phyloP scores from a whole-genome alignment of 2,113 vertebrate species.

The Choloepus hoffmanni region DNA sequence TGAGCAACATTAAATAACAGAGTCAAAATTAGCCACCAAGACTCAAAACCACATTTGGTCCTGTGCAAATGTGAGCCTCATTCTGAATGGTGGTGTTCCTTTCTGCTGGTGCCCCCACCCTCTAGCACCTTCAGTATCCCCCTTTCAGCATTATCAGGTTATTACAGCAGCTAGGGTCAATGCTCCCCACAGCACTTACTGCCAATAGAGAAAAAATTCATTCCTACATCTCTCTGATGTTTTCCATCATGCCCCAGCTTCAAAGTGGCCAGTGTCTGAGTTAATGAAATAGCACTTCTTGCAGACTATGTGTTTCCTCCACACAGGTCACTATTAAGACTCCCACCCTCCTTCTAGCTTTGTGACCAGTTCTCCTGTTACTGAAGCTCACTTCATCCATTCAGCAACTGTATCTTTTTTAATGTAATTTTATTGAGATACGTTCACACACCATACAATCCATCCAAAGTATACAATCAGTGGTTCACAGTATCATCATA shows the following conservation, averaged over 20 bases:
- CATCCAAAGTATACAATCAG: too few relatives aligned
- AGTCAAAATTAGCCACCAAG: conserved; percentile 42
- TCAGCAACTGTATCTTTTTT: neutral
- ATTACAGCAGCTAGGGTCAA: neutral
- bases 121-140: neutral
- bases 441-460: too few relatives aligned
- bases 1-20: conserved; percentile 55
- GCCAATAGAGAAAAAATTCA: neutral
- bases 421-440: too few relatives aligned
- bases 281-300: conserved; percentile 33
- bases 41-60: neutral
- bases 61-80: neutral
- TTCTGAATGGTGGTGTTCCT: neutral
- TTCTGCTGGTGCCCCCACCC: neutral
- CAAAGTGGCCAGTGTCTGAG: conserved; percentile 19
- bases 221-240: neutral
- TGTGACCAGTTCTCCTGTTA: neutral
- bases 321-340: conserved; percentile 14
- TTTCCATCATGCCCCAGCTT: neutral
- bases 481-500: too few relatives aligned
- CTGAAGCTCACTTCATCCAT: neutral
- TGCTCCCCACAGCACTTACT: neutral
- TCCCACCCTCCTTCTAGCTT: neutral
- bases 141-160: neutral
- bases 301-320: neutral